Base-by-base conservation (phyloP, 2,797 vertebrate species). In the Sebastes elongatus region DNA sequence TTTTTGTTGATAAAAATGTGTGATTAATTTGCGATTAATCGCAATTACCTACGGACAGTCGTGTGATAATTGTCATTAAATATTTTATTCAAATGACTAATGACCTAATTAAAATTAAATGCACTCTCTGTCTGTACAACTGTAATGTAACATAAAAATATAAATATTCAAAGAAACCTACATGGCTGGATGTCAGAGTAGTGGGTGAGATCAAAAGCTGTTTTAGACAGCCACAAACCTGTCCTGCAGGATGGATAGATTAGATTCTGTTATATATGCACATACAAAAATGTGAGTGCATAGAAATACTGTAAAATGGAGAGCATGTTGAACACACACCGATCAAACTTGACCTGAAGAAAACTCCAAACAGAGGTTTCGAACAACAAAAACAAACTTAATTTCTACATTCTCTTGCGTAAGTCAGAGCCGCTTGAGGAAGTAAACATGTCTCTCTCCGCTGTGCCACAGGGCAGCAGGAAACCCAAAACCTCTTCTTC, bases 401-500 rank as follows among this genome's bases (percentile, higher is more conserved):
- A 59, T 35, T 38, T 53, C 42, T 28, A 59, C 32, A 59, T 69
- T 65, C 16, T 68, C 49, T 38, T 53, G 13, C 53, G 75, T 52
- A 74, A 76, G 38, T 59, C 67, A 38, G 46, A 38, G 49, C 46
- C 16, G 14, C 66, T 64, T 42, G 73, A 92, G 88, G 90, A 93
- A 92, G 88, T 87, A 38, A 80, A 85, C 83, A 77, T 18, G 46
- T 62, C 82, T 86, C 55, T 14, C 56, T 69, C 38, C 5, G 23
- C 70, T 75, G 71, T 88, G 86, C 80, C 86, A 91, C 76, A 85
- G 90, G 82, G 82, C 78, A 85, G 77, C 92, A 91, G 92, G 92
- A 93, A 94, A 93, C 87, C 81, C 46, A 71, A 94, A 92, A 86
- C 90, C 86, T 74, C 76, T 71, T 91, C 81, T 82, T 80, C 74